Percentiles rank a stretch among this genome's conserved stretches.
These are phyloP conservation scores for Ptychoptera contaminata DNA, from an alignment of 2,888 invertebrate species.

Conservation along the genomic window DNA sequence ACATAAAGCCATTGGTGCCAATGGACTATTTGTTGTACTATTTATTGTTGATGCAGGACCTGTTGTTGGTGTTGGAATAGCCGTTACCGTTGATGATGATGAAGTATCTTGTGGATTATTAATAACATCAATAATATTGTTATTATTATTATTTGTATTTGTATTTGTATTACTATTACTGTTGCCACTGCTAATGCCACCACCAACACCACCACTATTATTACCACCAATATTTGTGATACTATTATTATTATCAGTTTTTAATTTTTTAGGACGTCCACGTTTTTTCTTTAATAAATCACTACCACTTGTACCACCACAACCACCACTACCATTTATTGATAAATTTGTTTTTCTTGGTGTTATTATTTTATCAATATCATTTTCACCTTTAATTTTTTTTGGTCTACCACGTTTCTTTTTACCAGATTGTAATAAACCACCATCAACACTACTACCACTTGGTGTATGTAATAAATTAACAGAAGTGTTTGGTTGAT, in stretches of 20 bases:
- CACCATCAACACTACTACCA: background rate
- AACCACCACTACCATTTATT: slow-evolving; percentile 14
- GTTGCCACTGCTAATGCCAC: slow-evolving; percentile 12
- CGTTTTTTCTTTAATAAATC: slow-evolving; percentile 73
- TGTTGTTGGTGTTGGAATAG: slow-evolving; percentile 16
- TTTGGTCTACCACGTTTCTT: slow-evolving; percentile 85
- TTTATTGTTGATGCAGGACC: background rate
- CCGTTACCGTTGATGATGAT: slow-evolving; percentile 18
- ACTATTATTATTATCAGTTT: slow-evolving; percentile 33
- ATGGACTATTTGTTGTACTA: background rate
- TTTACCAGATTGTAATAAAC: slow-evolving; percentile 42
- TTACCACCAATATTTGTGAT: slow-evolving; percentile 31
- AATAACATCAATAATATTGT: slow-evolving; percentile 6
- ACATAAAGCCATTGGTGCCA: slow-evolving; percentile 3
- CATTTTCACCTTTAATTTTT: slow-evolving; percentile 34
- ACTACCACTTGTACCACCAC: slow-evolving; percentile 21
- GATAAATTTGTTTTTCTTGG: slow-evolving; percentile 13
- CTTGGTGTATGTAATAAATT: slow-evolving; percentile 9
- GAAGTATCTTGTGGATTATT: slow-evolving; percentile 2
- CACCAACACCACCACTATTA: slow-evolving; percentile 11
- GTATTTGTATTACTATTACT: slow-evolving; percentile 19
- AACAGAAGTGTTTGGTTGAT: slow-evolving; percentile 1
- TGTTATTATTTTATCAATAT: slow-evolving; percentile 7
- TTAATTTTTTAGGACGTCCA: slow-evolving; percentile 75
- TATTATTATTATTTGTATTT: slow-evolving; percentile 11